Evolutionary conservation across 1,140 invertebrate genomes (phyloP), one percentile per base, ranked within the genome.

Genomic region (Ceratosolen fusciceps): DNA sequence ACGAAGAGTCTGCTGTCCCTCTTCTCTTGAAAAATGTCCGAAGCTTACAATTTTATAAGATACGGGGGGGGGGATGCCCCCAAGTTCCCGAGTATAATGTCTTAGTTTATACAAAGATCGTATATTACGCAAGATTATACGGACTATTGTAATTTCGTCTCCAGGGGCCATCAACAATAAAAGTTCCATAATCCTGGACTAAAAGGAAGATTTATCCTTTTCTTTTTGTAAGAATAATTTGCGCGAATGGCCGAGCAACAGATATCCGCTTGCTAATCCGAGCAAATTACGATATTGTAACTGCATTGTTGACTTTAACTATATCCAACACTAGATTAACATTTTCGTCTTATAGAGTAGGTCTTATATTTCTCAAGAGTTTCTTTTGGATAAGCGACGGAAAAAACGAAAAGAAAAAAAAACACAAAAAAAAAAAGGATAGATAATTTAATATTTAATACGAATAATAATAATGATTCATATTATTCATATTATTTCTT

Each of bases 191-290:
- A 73, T 73, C 29, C 62, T 65, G 31, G 16, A 4, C 8, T 2
- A 52, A 37, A 68, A 56, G 31, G n/a, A 56, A 68, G 65, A 77
- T 72, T 79, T 65, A 72, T 73, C 34, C 26, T 26, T 74, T 74
- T 62, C 16, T 21, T 72, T 34, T 24, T 72, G 24, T 56, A 72
- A 37, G 26, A 60, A 49, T 1, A 52, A 62, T 58, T 58, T 74
- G 39, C 29, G 47, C 26, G 56, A 68, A 77, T 21, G 31, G 62
- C 24, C n/a, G 29, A 29, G 56, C 52, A 54, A 54, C 16, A 60
- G n/a, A 60, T 60, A n/a, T n/a, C n/a, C n/a, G n/a, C 56, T 60
- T 24, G 29, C 14, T 26, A 60, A 12, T 26, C 4, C 19, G 21
- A 52, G 14, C 4, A 21, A 52, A 52, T 19, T 52, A 21, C 3